phyloP scores from a whole-genome alignment of 1,140 invertebrate genomes.

The fruit fly (Drosophila melanogaster) region DNA sequence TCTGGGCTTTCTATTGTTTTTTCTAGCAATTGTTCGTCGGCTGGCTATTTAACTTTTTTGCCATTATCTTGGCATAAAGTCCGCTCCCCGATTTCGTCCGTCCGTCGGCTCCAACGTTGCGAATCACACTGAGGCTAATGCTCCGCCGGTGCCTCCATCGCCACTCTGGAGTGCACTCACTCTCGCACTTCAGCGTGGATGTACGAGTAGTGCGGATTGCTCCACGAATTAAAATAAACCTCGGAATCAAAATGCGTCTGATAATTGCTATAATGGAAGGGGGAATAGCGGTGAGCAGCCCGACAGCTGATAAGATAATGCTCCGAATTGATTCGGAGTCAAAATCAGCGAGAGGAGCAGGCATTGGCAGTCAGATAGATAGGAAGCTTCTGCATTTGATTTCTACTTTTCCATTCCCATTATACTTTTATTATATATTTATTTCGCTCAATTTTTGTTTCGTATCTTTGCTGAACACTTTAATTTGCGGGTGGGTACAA shows the following conservation, averaged over 20 bases:
- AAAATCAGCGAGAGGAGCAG: slow-evolving; percentile 16
- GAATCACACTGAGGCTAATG: slow-evolving; percentile 59
- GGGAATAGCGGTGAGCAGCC: slow-evolving; percentile 2
- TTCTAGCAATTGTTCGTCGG: slow-evolving; percentile 44
- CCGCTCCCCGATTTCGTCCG: slow-evolving; percentile 35
- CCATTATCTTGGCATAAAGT: slow-evolving; percentile 34
- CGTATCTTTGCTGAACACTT: slow-evolving; percentile 4
- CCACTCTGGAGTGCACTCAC: slow-evolving; percentile 36
- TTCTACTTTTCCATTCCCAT: neutral
- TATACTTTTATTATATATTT: slow-evolving; percentile 1
- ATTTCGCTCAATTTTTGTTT: slow-evolving; percentile 2
- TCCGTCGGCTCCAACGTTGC: slow-evolving; percentile 56
- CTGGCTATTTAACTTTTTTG: slow-evolving; percentile 34
- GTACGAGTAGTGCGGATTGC: slow-evolving; percentile 14
- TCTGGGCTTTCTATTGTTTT: slow-evolving; percentile 61
- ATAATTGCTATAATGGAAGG: slow-evolving; percentile 23
- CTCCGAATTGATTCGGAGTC: slow-evolving; percentile 36
- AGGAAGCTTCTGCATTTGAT: slow-evolving; percentile 5
- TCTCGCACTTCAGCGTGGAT: slow-evolving; percentile 11
- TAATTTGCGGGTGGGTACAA: slow-evolving; percentile 21
- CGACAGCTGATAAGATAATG: slow-evolving; percentile 63
- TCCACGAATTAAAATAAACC: slow-evolving; percentile 54
- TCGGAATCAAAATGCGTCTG: slow-evolving; percentile 43
- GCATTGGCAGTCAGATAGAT: slow-evolving; percentile 1
- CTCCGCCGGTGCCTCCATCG: slow-evolving; percentile 10